Evolutionary conservation across 2,797 vertebrate genomes (phyloP), one percentile per base, ranked within the genome.

Genomic region (Anisognathus igniventris): DNA sequence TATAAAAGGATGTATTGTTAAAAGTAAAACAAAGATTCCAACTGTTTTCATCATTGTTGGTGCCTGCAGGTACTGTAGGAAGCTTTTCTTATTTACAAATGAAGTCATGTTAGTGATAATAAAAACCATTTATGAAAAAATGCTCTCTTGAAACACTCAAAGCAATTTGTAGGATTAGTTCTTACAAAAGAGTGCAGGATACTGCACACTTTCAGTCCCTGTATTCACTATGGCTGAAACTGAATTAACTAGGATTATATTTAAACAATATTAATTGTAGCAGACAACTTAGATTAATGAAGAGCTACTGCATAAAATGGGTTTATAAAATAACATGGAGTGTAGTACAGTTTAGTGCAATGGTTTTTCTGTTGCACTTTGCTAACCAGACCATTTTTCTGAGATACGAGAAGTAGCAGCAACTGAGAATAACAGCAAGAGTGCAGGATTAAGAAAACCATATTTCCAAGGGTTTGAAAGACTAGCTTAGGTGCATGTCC

Each of bases 81-180:
- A 50, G 23, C 1, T 77, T 91, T 90, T 50, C 68, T 80, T 85
- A 67, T 91, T 92, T 87, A 92, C 30, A 75, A 78, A 87, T 51
- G 7, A 62, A 62, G 22, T 71, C 37, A 30, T 68, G 62, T 57
- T 76, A 64, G 39, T 37, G 45, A 56, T 65, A 75, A 66, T 67
- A 86, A 90, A 93, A 93, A 44, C 13, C 5, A 54, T 54, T 61
- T 18, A 76, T 50, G 62, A 73, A 50, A 78, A 92, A 90, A 64
- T 85, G 35, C 40, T 78, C 10, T 64, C 92, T 83, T 90, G 86
- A 54, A 92, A 85, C 64, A 88, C 58, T 91, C 72, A 85, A 80
- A 89, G 45, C n/a, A 87, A 78, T 86, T 95, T 95, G 47, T 82
- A 48, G 65, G 47, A 75, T 77, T 87, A 81, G 44, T 75, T 89